Evolutionary conservation across 2,888 invertebrate species (phyloP).

Genomic region (Tortricodes alternella): DNA sequence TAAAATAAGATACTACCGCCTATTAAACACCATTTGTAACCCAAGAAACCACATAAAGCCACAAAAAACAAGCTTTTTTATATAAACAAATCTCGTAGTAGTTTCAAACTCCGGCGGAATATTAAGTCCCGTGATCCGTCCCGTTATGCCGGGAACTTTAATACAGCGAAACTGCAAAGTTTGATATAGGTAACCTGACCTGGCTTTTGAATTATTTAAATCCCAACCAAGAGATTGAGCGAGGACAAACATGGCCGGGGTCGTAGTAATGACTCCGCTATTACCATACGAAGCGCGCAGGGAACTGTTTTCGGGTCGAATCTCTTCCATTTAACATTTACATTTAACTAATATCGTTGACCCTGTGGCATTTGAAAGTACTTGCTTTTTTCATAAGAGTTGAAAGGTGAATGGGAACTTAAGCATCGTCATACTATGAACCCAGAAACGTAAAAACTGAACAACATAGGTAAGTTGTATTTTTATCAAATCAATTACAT

Average conservation of each 20-base stretch:
- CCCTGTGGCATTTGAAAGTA: neutral
- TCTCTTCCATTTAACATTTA: neutral
- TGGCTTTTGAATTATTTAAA: slow-evolving; percentile 14
- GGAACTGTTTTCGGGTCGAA: neutral
- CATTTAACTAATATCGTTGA: neutral
- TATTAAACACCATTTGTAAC: no score
- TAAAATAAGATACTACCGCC: no score
- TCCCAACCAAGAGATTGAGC: neutral
- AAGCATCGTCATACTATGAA: no score
- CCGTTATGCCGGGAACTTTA: neutral
- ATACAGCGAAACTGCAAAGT: slow-evolving; percentile 6
- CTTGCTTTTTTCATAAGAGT: neutral
- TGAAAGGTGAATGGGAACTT: no score
- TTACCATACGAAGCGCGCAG: slow-evolving; percentile 8
- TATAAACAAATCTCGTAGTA: no score
- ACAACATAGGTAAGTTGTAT: no score
- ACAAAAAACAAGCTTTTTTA: no score
- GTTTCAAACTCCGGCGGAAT: neutral
- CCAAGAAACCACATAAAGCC: no score
- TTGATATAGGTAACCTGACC: slow-evolving; percentile 5
- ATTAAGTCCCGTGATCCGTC: neutral
- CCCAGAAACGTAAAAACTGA: no score
- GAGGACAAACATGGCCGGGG: neutral
- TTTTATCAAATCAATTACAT: no score
- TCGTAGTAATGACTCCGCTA: neutral